Evolutionary conservation across 2,113 vertebrate species (phyloP).

Genomic region (Notothenia rossii): DNA sequence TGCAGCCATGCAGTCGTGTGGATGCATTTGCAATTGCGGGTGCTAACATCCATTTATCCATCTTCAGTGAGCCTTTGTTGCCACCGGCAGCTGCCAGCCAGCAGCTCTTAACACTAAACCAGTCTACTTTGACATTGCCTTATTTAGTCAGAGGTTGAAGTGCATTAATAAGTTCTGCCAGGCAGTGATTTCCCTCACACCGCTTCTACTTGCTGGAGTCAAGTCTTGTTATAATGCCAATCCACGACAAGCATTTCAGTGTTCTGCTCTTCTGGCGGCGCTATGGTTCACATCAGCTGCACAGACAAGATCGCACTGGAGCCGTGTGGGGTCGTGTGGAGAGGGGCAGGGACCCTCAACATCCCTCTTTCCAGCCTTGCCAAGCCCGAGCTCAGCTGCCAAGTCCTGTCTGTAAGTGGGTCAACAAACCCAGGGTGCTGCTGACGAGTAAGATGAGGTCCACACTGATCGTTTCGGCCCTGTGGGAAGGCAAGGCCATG

Average conservation of each 20-base stretch:
- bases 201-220: constrained; percentile 38
- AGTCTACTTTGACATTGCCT: constrained; percentile 41
- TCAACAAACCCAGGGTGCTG: constrained; percentile 57
- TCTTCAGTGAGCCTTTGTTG: constrained; percentile 41
- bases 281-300: constrained; percentile 47
- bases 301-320: constrained; percentile 39
- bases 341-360: constrained; percentile 33
- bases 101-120: constrained; percentile 27
- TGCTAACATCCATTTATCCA: constrained; percentile 35
- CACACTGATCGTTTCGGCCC: constrained; percentile 46
- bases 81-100: constrained; percentile 61
- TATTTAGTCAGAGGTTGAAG: constrained; percentile 52
- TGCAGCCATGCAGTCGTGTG: constrained; percentile 58
- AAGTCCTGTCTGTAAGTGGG: constrained; percentile 50
- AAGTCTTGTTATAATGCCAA: constrained; percentile 63
- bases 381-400: constrained; percentile 38
- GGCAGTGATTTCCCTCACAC: constrained; percentile 37
- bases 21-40: constrained; percentile 25
- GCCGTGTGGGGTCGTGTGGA: constrained; percentile 41
- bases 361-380: constrained; percentile 30
- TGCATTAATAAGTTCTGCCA: constrained; percentile 45
- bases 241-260: constrained; percentile 59
- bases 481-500: constrained; percentile 66
- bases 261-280: constrained; percentile 42
- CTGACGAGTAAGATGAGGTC: constrained; percentile 64